phyloP scores from a whole-genome alignment of 2,888 invertebrate species.

The Phaonia tiefii region DNA sequence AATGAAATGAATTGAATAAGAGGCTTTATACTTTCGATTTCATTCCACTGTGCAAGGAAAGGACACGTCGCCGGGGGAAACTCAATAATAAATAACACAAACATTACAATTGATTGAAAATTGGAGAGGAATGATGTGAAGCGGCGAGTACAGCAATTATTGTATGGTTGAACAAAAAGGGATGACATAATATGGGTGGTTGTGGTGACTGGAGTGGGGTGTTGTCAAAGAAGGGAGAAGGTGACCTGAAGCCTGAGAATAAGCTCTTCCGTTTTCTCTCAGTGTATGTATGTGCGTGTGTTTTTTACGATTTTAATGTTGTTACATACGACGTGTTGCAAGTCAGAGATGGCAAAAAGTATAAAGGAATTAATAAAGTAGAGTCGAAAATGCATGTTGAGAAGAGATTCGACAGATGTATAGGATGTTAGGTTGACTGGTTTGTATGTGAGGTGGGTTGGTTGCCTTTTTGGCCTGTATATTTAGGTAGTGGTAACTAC shows the following conservation, averaged over 20 bases:
- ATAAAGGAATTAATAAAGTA: constrained; percentile 59
- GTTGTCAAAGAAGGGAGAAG: background rate
- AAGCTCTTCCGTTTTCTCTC: no score
- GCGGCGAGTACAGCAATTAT: constrained; percentile 6
- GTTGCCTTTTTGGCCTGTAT: constrained; percentile 34
- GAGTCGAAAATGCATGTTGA: constrained; percentile 21
- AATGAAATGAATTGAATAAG: no score
- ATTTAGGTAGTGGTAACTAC: constrained; percentile 39
- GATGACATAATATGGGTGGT: background rate
- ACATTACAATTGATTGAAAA: constrained; percentile 61
- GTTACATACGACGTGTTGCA: background rate
- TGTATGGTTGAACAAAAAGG: background rate
- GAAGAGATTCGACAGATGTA: constrained; percentile 28
- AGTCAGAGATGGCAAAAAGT: constrained; percentile 28
- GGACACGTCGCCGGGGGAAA: constrained; percentile 12
- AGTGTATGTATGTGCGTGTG: no score
- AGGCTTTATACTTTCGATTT: no score
- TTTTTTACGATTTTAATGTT: constrained; percentile 17
- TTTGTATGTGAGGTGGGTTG: constrained; percentile 17
- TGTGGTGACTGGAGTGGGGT: background rate
- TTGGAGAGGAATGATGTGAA: constrained; percentile 36
- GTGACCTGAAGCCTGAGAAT: no score
- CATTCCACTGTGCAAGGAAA: background rate
- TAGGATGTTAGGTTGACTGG: no score
- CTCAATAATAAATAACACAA: constrained; percentile 49